A percentile compares a stretch with the other conserved stretches of the same genome.
These are phyloP conservation scores for Darevskia mixta DNA, from an alignment of 2,797 vertebrate species.

Conservation along the genomic window DNA sequence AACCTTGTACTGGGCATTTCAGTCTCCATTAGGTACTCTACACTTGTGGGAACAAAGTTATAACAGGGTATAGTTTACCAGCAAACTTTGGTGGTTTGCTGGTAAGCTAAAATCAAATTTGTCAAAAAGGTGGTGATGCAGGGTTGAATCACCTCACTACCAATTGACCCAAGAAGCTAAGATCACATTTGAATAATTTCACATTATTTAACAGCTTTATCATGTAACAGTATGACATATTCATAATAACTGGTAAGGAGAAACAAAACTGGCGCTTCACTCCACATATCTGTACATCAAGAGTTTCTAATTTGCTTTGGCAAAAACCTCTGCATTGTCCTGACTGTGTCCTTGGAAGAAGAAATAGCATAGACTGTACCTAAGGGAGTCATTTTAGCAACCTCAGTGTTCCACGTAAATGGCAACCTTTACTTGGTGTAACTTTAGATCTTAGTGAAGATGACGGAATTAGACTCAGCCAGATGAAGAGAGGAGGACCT, in stretches of 20 bases:
- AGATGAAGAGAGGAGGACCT: constrained; percentile 77
- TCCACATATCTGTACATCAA: constrained; percentile 36
- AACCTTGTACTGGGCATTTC: neutral
- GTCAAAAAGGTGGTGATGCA: neutral
- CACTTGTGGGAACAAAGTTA: neutral
- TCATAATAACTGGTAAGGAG: constrained; percentile 9
- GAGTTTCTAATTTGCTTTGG: constrained; percentile 42
- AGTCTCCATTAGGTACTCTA: neutral
- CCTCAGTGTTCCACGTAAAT: constrained; percentile 77
- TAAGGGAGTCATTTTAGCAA: constrained; percentile 72
- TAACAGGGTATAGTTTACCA: neutral
- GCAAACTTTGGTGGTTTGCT: neutral
- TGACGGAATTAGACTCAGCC: constrained; percentile 78
- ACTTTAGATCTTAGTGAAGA: constrained; percentile 80
- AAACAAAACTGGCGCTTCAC: neutral
- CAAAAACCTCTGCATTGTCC: constrained; percentile 45
- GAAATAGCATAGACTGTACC: constrained; percentile 72
- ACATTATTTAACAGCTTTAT: neutral
- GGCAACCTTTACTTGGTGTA: constrained; percentile 81
- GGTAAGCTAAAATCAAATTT: neutral
- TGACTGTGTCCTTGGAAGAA: constrained; percentile 73
- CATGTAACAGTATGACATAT: neutral
- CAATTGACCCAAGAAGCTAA: neutral
- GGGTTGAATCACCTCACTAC: neutral
- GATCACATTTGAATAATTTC: neutral